Base-by-base conservation (phyloP, 2,888 invertebrate species). In the Sarcophaga rosellei region DNA sequence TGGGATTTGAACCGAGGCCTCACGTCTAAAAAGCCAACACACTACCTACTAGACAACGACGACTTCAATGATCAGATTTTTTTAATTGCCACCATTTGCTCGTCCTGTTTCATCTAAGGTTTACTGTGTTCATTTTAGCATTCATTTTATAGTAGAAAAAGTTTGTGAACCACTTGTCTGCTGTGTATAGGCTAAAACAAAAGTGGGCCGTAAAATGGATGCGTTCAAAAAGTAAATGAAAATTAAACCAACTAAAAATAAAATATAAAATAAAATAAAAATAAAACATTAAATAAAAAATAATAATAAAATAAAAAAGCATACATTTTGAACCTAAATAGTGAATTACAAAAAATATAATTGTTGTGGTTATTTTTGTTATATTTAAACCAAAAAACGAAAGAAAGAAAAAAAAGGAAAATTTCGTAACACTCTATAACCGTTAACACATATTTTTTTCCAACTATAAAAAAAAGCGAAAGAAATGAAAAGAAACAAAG, bases 361-460 rank as follows among this genome's bases (percentile, higher is more conserved):
- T 72, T 70, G 23, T 57, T 53, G 72, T 80, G 59, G 21, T 35
- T 47, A 53, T 15, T 53, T 53, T 53, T 35, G 35, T 53, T 53
- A 53, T 47, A 53, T 15, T 53, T 12, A 53, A 53, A 53, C 4
- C 21, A 47, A 17, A 62, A 53, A 20, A 53, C 68, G 17, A 35
- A 15, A 21, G 44, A 70, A 78, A 21, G 59, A 68, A 25, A 21
- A 78, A 53, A 59, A 68, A 25, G 11, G 62, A 25, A 78, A 10
- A 86, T 86, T 83, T 86, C 80, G 80, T 83, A 86, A 86, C 80
- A 86, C 63, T 76, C 69, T 44, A 59, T 83, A 83, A 86, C 83
- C 63, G 83, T 86, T 86, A 86, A 83, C 83, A 86, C 53, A 86
- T 53, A 15, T 53, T 12, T 53, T 53, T 17, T 53, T 47, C 8